Percentiles rank a stretch among this genome's conserved stretches.
Evolutionary conservation across 1,140 invertebrate genomes (phyloP).

Genomic region (Leptopilina boulardi): DNA sequence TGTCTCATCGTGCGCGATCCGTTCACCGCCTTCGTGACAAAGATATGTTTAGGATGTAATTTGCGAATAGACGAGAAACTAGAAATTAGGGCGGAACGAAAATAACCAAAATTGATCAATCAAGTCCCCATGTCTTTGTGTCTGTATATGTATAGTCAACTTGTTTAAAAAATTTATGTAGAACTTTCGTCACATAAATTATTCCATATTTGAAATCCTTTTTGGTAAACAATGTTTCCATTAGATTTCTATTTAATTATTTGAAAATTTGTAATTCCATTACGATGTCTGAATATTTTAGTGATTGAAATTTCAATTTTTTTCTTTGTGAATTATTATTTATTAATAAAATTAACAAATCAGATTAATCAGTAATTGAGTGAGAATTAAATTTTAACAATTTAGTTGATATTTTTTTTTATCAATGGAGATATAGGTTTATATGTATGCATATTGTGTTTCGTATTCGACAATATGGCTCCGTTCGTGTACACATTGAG

Average conservation of each 20-base stretch:
- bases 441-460: background rate
- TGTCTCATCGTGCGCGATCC: slow-evolving; percentile 41
- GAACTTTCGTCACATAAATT: too few relatives aligned
- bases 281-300: too few relatives aligned
- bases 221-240: too few relatives aligned
- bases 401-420: background rate
- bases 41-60: slow-evolving; percentile 4
- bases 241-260: too few relatives aligned
- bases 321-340: too few relatives aligned
- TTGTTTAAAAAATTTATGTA: too few relatives aligned
- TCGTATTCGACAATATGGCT: background rate
- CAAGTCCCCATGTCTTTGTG: background rate
- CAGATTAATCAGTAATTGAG: too few relatives aligned
- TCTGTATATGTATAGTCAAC: too few relatives aligned
- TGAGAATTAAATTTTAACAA: background rate
- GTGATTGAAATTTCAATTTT: too few relatives aligned
- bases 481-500: background rate
- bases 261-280: too few relatives aligned
- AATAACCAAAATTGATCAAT: background rate
- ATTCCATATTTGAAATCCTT: too few relatives aligned
- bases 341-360: too few relatives aligned
- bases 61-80: slow-evolving; percentile 1
- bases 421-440: background rate
- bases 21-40: background rate
- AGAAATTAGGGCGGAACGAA: background rate